Conservation (phyloP, 2,797 vertebrate species). For the Chelidonichthys spinosus region DNA sequence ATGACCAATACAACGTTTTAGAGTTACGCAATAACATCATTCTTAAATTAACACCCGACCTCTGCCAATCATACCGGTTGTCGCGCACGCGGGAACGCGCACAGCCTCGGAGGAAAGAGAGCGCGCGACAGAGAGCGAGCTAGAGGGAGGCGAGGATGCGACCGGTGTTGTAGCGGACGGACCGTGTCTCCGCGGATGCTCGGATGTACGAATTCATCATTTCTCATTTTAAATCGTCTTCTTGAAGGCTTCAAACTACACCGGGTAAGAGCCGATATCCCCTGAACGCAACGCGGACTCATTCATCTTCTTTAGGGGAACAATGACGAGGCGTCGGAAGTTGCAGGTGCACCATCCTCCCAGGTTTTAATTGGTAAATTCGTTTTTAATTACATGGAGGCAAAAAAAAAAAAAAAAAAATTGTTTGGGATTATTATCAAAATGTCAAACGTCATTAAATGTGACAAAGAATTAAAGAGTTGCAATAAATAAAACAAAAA, state of each 20-base stretch:
- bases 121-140: not conserved
- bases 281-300: not conserved
- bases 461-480: not conserved
- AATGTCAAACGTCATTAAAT: too few species aligned
- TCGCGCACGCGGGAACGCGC: slow-evolving; percentile 32
- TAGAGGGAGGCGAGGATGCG: slow-evolving; percentile 36
- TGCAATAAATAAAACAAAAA: not conserved
- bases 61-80: not conserved
- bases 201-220: not conserved
- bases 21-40: not conserved
- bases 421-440: not conserved
- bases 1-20: too few species aligned
- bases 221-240: not conserved
- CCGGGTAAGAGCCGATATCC: slow-evolving; percentile 13
- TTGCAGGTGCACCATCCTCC: slow-evolving; percentile 31
- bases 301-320: not conserved
- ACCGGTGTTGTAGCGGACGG: not conserved
- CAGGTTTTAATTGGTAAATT: not conserved
- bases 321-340: slow-evolving; percentile 28
- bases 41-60: not conserved
- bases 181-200: slow-evolving; percentile 31
- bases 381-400: not conserved
- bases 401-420: too few species aligned
- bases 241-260: not conserved
- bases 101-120: not conserved